Base-by-base conservation (phyloP, 1,140 invertebrate species). In the Drosophila tristis region DNA sequence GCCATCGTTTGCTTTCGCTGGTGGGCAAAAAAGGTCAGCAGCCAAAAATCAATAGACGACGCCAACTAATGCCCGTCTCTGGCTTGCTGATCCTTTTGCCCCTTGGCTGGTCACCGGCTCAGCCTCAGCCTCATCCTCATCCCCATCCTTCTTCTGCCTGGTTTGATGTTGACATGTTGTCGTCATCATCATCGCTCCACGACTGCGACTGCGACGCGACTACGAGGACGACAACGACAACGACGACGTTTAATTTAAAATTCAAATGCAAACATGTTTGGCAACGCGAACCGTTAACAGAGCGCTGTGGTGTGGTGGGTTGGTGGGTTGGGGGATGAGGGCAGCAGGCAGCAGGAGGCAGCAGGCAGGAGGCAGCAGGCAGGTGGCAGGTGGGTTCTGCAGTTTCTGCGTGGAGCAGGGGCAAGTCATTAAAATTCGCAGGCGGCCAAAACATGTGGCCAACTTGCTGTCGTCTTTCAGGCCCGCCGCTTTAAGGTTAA, bases 221-320 rank as follows among this genome's bases (percentile, higher is more conserved):
- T 20, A 58, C 74, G 80, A 35, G 9, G 2, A 11, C 58, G 66
- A 70, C 31, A 35, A 70, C 66, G 66, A 57, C 51, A 54, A 54
- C 51, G 42, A 47, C 64, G 62, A 68, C 74, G 80, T 82, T 82
- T 82, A 84, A 87, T 87, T 84, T 79, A 79, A 89, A 87, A 87
- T 89, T 87, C 72, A 87, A 87, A 87, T 89, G 66, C 79, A 82
- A 87, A 89, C 71, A 78, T 78, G 75, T 79, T 84, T 77, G 67
- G 60, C 76, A 79, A 78, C 74, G 59, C 56, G 65, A 58, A 47
- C 54, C 53, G 74, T 44, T 31, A 59, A 42, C 57, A 42, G 47
- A 31, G 31, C 11, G 42, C 11, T n/a, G 13, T 20, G 35, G 15
- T 2, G 13, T 20, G 11, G 26, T 4, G 9, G 8, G 31, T 1